A percentile compares a stretch with the other conserved stretches of the same genome.
Evolutionary conservation across 2,113 vertebrate genomes (phyloP).

Genomic region (Theristicus caerulescens): DNA sequence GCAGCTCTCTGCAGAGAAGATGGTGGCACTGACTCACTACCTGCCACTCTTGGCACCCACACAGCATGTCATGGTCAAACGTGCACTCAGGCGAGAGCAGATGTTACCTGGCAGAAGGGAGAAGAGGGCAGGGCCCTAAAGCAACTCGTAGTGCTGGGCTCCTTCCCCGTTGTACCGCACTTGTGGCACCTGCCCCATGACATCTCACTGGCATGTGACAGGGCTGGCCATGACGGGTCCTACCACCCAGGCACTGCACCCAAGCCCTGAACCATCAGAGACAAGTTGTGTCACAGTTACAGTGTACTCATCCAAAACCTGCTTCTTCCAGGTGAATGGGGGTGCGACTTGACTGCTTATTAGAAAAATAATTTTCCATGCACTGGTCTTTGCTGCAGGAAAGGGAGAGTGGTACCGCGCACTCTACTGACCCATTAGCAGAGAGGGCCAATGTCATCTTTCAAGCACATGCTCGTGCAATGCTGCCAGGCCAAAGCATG

Average conservation of each 20-base stretch:
- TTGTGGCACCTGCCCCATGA: accelerated
- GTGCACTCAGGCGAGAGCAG: not conserved
- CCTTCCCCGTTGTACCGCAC: accelerated
- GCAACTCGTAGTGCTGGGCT: accelerated
- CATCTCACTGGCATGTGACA: accelerated
- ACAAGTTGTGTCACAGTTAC: not conserved
- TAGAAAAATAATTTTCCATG: not conserved
- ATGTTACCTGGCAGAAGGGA: not conserved
- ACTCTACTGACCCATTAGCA: not conserved
- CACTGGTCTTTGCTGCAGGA: not conserved
- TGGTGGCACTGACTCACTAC: not conserved
- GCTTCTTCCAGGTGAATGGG: not conserved
- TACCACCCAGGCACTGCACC: too few species aligned
- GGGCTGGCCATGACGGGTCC: not conserved
- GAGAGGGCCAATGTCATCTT: not conserved
- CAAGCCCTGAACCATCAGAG: not conserved
- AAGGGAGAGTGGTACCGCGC: not conserved
- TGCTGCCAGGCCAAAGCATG: not conserved
- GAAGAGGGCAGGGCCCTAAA: not conserved
- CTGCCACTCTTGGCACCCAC: not conserved
- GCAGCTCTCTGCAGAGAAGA: not conserved
- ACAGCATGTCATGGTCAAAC: not conserved
- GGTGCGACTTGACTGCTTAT: not conserved
- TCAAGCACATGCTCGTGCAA: accelerated
- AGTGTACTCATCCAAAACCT: not conserved